Evolutionary conservation across 2,797 vertebrate species (phyloP).

Genomic region (Molothrus ater): DNA sequence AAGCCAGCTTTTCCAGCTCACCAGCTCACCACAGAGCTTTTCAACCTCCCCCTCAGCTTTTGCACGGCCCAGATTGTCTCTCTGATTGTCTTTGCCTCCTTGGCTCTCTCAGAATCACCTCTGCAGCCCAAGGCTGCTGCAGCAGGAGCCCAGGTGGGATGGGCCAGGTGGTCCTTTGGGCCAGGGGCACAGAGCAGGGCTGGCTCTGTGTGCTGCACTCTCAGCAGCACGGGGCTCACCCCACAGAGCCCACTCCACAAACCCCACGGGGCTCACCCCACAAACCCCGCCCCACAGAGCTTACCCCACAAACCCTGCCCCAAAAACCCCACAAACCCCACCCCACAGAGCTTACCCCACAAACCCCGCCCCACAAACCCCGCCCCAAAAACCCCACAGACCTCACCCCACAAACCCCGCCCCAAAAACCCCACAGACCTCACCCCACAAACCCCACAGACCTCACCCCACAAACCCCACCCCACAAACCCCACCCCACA

Average conservation of each 20-base stretch:
- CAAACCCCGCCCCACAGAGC: too few relatives aligned
- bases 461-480: neutral
- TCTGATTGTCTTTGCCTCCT: neutral
- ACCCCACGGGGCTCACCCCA: too few relatives aligned
- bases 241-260: neutral
- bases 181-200: neutral
- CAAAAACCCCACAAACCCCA: neutral
- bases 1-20: neutral
- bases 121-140: neutral
- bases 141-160: neutral
- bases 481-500: too few relatives aligned
- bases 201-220: neutral
- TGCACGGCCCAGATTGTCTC: fast-evolving
- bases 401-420: too few relatives aligned
- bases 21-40: neutral
- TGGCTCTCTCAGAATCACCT: neutral
- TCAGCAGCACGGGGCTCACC: neutral
- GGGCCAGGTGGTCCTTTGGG: neutral
- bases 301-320: too few relatives aligned
- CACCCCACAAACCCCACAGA: neutral
- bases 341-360: too few relatives aligned
- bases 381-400: too few relatives aligned
- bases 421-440: too few relatives aligned
- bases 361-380: neutral
- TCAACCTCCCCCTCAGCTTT: neutral